A percentile compares a stretch with the other conserved stretches of the same genome.
phyloP scores from a whole-genome alignment of 2,113 vertebrate species.

The Glaucidium brasilianum region DNA sequence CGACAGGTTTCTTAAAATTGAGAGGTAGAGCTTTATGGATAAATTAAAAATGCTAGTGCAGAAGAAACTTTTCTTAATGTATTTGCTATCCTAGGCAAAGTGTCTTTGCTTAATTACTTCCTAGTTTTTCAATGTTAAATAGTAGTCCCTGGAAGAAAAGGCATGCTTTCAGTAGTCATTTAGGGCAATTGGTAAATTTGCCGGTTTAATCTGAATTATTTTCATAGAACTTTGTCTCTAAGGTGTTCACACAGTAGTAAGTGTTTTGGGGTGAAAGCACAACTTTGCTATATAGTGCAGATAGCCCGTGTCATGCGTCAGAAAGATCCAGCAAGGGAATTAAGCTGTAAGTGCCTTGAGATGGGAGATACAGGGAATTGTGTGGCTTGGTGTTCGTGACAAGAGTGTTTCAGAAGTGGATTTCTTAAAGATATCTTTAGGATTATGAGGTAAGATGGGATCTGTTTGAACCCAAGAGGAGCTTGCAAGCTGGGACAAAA shows the following conservation, averaged over 20 bases:
- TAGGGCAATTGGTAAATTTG: no score
- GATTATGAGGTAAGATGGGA: background rate
- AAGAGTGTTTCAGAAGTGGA: background rate
- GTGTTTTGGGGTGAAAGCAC: background rate
- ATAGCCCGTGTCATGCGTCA: background rate
- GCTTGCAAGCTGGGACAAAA: background rate
- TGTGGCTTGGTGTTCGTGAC: background rate
- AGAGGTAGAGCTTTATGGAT: background rate
- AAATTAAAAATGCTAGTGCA: background rate
- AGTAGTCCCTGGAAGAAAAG: background rate
- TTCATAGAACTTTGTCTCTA: background rate
- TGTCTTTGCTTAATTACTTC: background rate
- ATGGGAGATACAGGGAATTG: background rate
- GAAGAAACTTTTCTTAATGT: background rate
- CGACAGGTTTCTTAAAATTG: background rate
- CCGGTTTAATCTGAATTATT: background rate
- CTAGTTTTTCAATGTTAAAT: background rate
- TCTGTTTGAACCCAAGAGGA: background rate
- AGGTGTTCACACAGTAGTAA: background rate
- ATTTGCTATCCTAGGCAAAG: background rate
- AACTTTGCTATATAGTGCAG: accelerated
- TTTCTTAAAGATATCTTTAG: background rate
- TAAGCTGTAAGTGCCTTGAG: background rate
- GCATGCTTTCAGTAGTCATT: background rate
- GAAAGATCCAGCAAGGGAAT: background rate